Evolutionary conservation across 2,113 vertebrate species (phyloP), one percentile per base, ranked within the genome.

Genomic region (Pholis gunnellus): DNA sequence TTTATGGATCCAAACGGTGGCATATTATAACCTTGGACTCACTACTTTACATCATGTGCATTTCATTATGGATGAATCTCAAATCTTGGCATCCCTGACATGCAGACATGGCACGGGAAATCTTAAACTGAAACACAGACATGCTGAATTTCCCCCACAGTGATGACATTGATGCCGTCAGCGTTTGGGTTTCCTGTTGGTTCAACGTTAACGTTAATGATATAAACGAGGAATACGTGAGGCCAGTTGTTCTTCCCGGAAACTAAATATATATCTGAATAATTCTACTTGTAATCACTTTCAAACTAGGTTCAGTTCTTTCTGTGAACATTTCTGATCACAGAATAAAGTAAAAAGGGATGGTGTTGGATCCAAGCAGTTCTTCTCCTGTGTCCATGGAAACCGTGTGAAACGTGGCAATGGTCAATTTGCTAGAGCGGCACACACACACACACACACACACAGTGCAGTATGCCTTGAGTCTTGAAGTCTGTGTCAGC

Each of bases 331-430:
- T 68, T 72, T 78, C 44, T 75, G 40, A 81, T 70, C 13, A 11
- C 54, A 82, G 36, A 22, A 36, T 52, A 44, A 74, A 18, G 57
- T 59, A 82, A 70, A 70, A 73, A 81, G 7, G 7, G 64, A 48
- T 68, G 52, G 40, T 27, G 38, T 29, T 75, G 29, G 72, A 61
- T 69, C 56, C 60, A 50, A 40, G 68, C 50, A 84, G 46, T 79
- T 79, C 83, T 78, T 86, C 57, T 78, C 66, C 71, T 34, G 82
- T 92, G 84, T 79, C 87, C 88, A 91, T 90, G 89, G 88, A 83
- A 91, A 93, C 92, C n/a, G 73, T 82, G 72, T 65, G 52, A 90
- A 86, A 85, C 18, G 50, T 57, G 57, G 72, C 25, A 25, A 65
- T 48, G 69, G 82, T 82, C 71, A 87, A 69, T 85, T 85, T 71